These are phyloP conservation scores for Mus caroli DNA, from an alignment of 2,797 vertebrate genomes.

Conservation along the genomic window DNA sequence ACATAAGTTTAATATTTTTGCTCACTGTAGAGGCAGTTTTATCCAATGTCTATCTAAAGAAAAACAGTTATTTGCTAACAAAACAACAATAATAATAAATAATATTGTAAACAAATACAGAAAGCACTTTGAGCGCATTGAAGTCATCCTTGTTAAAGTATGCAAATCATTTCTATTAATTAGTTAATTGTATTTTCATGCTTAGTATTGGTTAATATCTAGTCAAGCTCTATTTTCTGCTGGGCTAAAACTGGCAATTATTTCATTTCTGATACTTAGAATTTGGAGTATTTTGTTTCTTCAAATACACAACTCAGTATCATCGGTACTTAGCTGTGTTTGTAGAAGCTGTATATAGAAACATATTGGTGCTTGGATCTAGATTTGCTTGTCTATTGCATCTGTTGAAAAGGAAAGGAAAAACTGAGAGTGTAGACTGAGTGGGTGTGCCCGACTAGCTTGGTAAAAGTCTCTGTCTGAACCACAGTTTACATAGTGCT, in stretches of 20 bases:
- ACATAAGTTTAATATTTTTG: background rate
- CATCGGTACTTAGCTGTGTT: background rate
- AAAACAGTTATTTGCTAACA: background rate
- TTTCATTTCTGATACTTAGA: background rate
- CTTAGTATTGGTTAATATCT: background rate
- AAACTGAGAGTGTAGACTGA: background rate
- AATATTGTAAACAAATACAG: background rate
- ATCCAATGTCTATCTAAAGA: background rate
- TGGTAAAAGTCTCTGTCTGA: background rate
- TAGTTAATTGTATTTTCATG: constrained; percentile 32
- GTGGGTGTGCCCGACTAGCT: background rate
- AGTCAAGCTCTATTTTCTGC: background rate
- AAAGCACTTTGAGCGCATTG: background rate
- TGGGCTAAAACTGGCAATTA: background rate
- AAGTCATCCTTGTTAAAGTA: background rate
- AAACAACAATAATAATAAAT: background rate
- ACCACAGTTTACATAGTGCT: background rate
- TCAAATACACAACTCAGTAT: background rate
- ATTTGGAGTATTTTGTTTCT: background rate
- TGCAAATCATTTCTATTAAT: constrained; percentile 12
- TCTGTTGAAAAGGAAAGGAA: background rate
- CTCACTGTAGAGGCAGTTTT: background rate
- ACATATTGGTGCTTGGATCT: background rate
- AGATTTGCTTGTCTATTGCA: background rate
- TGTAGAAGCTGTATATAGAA: background rate